Percentiles rank a stretch among this genome's conserved stretches.
These are phyloP conservation scores for Montipora capitata DNA, from an alignment of 92 coral and sea anemone genomes.

Conservation along the genomic window DNA sequence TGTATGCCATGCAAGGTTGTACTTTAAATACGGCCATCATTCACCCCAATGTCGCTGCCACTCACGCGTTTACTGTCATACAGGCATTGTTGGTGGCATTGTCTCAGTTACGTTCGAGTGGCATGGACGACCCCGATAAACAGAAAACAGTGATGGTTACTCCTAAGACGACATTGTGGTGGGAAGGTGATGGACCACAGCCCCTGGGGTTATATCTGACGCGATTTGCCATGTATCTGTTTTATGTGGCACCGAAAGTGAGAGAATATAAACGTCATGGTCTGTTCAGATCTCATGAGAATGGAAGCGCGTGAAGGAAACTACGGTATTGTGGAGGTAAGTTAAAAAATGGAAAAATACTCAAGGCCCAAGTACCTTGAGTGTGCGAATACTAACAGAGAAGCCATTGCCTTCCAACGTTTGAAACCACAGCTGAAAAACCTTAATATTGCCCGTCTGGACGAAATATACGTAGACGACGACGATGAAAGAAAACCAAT, in stretches of 20 bases:
- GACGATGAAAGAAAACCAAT: neutral
- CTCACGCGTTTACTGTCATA: neutral
- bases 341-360: neutral
- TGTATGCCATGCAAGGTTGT: conserved; percentile 5
- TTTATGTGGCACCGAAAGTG: neutral
- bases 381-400: neutral
- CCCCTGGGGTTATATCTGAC: conserved; percentile 16
- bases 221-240: neutral
- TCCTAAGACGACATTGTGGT: neutral
- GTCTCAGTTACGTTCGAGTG: neutral
- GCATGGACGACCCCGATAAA: neutral
- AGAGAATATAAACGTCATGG: neutral
- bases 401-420: neutral
- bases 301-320: neutral
- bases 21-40: neutral
- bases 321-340: neutral
- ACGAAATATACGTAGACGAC: neutral
- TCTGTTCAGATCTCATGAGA: neutral
- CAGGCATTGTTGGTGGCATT: neutral
- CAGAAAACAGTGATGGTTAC: neutral
- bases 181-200: neutral
- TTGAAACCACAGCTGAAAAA: neutral
- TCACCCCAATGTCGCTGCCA: conserved; percentile 1
- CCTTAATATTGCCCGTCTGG: neutral
- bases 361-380: neutral